phyloP scores from a whole-genome alignment of 2,797 vertebrate genomes.

The Pantherophis vulpinus region DNA sequence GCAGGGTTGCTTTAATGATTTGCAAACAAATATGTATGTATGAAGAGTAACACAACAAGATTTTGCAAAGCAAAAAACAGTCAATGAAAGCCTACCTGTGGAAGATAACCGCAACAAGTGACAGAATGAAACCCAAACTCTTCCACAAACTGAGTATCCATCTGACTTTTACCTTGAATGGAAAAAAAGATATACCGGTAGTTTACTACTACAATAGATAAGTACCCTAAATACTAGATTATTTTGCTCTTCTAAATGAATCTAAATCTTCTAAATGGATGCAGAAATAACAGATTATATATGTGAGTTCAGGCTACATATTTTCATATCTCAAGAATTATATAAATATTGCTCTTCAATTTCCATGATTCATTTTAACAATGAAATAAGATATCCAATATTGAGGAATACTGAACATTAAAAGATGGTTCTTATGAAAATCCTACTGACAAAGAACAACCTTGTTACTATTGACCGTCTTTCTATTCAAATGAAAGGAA shows the following conservation, averaged over 20 bases:
- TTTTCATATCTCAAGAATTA: background rate
- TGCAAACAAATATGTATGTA: background rate
- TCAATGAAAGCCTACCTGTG: slow-evolving; percentile 77
- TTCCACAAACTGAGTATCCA: slow-evolving; percentile 72
- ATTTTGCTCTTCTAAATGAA: background rate
- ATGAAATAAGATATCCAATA: background rate
- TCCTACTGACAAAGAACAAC: background rate
- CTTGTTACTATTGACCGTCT: background rate
- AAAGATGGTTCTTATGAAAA: background rate
- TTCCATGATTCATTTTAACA: background rate
- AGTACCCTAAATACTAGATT: background rate
- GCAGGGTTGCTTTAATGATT: background rate
- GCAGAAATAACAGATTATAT: background rate
- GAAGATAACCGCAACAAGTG: slow-evolving; percentile 92
- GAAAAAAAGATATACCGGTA: slow-evolving; percentile 34
- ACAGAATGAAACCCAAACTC: slow-evolving; percentile 84
- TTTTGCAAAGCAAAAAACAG: background rate
- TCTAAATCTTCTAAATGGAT: background rate
- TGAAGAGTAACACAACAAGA: background rate
- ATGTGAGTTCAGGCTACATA: background rate
- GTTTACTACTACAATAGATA: background rate
- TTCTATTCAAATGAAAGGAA: background rate
- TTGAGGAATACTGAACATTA: background rate
- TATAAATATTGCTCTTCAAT: background rate
- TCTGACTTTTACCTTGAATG: slow-evolving; percentile 81